Evolutionary conservation across 2,888 invertebrate genomes (phyloP), one percentile per base, ranked within the genome.

Genomic region (Harpagoxenus sublaevis): DNA sequence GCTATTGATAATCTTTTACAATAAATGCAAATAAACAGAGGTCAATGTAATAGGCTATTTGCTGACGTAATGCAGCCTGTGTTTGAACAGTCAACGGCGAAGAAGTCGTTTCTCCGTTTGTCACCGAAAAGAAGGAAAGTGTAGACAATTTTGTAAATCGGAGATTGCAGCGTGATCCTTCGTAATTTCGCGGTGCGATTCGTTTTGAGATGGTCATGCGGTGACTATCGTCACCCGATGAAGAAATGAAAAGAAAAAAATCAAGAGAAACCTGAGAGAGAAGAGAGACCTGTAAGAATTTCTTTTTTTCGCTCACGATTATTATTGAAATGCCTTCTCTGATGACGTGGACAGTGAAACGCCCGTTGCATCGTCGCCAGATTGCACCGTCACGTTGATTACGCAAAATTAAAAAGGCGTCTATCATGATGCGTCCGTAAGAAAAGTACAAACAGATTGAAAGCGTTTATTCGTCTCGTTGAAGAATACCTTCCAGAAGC

Each of bases 361-460:
- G 78, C 15, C 57, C 39, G 53, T 18, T 48, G 57, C 70, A 45
- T 70, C 35, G 35, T 39, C 48, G 31, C 60, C 60, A 60, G 71
- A 81, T 71, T 51, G 60, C 79, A 60, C 8, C 71, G 57, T 79
- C 79, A 71, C 12, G 79, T 79, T 35, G 48, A 81, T 81, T 81
- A 51, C 35, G 79, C 18, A 48, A 71, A 81, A 81, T 81, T 71
- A 81, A 81, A 71, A 81, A 81, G 71, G 12, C 71, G 48, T 42
- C 71, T 48, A 60, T 79, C 79, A 71, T 60, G 71, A 60, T 42
- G 48, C 60, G 28, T 4, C 60, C 35, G 39, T 57, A 81, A 71
- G 79, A 48, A 71, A 71, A 62, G 39, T 71, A 48, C 71, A 79
- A 71, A 62, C 79, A 51, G 79, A 81, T 81, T 71, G 79, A 51